Base-by-base conservation (phyloP, 2,797 vertebrate genomes). In the Novumbra hubbsi region DNA sequence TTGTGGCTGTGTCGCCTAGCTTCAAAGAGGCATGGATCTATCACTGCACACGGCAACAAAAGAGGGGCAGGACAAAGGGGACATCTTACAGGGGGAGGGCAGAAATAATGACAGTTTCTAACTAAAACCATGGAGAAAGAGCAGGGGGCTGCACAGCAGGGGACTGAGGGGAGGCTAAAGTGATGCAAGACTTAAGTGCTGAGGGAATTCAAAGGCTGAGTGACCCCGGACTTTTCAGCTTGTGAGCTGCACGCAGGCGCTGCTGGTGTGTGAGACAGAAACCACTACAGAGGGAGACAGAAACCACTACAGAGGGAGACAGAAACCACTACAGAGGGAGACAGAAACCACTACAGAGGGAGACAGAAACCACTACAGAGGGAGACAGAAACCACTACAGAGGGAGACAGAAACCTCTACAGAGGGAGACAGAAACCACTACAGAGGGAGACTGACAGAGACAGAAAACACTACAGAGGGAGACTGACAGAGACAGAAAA, bases 141-240 rank as follows among this genome's bases (percentile, higher is more conserved):
- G 48, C 30, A 67, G 57, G 55, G 55, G 65, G 67, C 73, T 73
- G 73, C 71, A 70, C 67, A 69, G 72, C 68, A 66, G 72, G 72
- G 21, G 52, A 45, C 9, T 14, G 38, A 55, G 30, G 38, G 62
- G 27, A 28, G 55, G 74, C 45, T 24, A 71, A 55, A 30, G 24
- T 34, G 24, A 48, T 49, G 57, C 70, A 77, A 72, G 75, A 72
- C 69, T 76, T 71, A 72, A 71, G 72, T 38, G 73, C 57, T 45
- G 41, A 32, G 30, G 69, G 65, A 80, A 72, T 70, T 77, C 32
- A 75, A 77, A 77, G 73, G 57, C 79, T 74, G 34, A 50, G 45
- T 38, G 62, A 77, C 60, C 55, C 57, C 55, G 52, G n/a, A 66
- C 68, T 62, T 50, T 68, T 52, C 63, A 77, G 66, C 55, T 60